Base-by-base conservation (phyloP, 2,888 invertebrate genomes). In the Willowsia nigromaculata region DNA sequence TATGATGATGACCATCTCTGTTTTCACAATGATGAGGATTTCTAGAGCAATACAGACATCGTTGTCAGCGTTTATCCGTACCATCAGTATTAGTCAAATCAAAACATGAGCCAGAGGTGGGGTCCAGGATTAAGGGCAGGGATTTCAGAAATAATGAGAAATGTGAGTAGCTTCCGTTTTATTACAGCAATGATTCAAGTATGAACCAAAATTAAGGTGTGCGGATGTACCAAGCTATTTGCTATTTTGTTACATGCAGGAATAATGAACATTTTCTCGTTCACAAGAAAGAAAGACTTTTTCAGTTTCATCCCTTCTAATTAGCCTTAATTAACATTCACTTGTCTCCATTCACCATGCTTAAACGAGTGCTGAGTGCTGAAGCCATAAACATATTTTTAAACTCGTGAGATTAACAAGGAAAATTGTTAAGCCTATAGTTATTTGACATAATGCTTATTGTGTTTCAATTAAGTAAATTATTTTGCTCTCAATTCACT, bases 71-170 rank as follows among this genome's bases (percentile, higher is more conserved):
- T 50, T 76, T 47, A 76, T 76, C 76, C 30, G 25, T 27, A 47
- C 53, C 76, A 76, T 76, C 50, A 11, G 76, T 50, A 76, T 50
- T 50, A 50, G 22, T 27, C 25, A 27, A 59, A 59, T 2, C 47
- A 27, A 25, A 25, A 11, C 50, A 50, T n/a, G 27, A 76, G 76
- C 76, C 76, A 30, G 76, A 76, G 50, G 76, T 74, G 2, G 47
- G 2, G 9, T 15, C 13, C 30, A 1, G 76, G 76, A 76, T 76
- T 76, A 40, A 22, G 37, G 13, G 43, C 25, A 50, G 18, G 18
- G 18, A n/a, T n/a, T 50, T 3, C 50, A 18, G 50, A 50, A 6
- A 50, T 7, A n/a, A 50, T 47, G 47, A 13, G 6, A 50, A 50
- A 3, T 18, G 18, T 50, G 50, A n/a, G 18, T 18, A 50, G 50